phyloP scores from a whole-genome alignment of 2,113 vertebrate genomes.

The Ammospiza nelsoni region DNA sequence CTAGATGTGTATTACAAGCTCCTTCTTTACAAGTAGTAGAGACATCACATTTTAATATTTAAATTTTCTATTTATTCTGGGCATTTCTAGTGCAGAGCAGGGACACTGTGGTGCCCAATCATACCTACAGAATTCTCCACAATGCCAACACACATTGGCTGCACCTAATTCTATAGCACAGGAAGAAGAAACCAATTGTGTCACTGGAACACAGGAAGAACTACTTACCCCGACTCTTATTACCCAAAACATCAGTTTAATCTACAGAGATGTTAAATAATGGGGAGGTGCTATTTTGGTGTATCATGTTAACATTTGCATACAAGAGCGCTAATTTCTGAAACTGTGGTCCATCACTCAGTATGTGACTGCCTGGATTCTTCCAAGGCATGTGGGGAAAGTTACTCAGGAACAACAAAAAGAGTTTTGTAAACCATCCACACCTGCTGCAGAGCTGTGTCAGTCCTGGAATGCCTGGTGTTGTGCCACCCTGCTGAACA shows the following conservation, averaged over 20 bases:
- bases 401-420: neutral
- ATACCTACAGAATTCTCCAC: neutral
- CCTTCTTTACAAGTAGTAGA: neutral
- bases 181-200: neutral
- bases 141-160: accelerated
- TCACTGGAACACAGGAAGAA: neutral
- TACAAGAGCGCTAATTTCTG: neutral
- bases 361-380: neutral
- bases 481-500: neutral
- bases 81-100: neutral
- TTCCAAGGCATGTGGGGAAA: neutral
- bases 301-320: neutral
- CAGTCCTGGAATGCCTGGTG: neutral
- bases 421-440: neutral
- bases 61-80: neutral
- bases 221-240: neutral
- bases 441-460: neutral
- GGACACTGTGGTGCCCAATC: neutral
- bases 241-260: neutral
- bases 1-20: neutral
- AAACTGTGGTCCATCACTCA: neutral
- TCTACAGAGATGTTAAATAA: neutral
- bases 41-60: neutral
- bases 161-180: neutral
- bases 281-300: neutral